Conservation (phyloP, 2,113 vertebrate species). For the Ciconia maguari region DNA sequence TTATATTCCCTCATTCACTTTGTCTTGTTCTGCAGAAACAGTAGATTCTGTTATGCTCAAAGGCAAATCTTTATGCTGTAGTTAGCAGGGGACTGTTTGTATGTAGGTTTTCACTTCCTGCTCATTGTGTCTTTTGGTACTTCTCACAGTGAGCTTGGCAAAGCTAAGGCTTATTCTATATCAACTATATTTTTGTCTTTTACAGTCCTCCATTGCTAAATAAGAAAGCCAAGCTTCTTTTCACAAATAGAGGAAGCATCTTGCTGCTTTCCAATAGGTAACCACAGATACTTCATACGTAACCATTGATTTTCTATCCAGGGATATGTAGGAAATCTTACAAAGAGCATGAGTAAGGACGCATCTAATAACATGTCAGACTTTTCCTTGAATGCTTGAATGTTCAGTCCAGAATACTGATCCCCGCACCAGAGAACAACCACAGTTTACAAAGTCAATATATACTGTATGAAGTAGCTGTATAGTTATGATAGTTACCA, state of each 20-base stretch:
- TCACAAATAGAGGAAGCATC: neutral
- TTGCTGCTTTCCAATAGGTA: constrained; percentile 31
- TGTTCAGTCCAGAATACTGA: constrained; percentile 58
- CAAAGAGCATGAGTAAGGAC: constrained; percentile 58
- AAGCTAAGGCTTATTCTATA: neutral
- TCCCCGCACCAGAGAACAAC: neutral
- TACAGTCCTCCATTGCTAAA: neutral
- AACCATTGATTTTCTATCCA: constrained; percentile 67
- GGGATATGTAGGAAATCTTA: constrained; percentile 55
- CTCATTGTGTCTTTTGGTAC: neutral
- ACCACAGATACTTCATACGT: constrained; percentile 42
- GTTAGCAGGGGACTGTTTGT: neutral
- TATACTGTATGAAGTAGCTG: constrained; percentile 67
- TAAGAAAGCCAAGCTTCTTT: constrained; percentile 15
- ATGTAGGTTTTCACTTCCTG: neutral
- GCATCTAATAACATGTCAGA: constrained; percentile 44
- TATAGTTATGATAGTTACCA: constrained; percentile 61
- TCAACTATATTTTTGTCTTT: neutral
- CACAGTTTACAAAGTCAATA: constrained; percentile 60
- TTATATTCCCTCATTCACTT: neutral
- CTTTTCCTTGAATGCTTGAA: constrained; percentile 44
- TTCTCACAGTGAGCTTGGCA: neutral
- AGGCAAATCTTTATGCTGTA: neutral
- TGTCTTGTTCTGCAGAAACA: neutral
- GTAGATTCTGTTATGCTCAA: neutral